These are phyloP conservation scores for Crocuta crocuta DNA, from an alignment of 2,113 vertebrate species.

Conservation along the genomic window DNA sequence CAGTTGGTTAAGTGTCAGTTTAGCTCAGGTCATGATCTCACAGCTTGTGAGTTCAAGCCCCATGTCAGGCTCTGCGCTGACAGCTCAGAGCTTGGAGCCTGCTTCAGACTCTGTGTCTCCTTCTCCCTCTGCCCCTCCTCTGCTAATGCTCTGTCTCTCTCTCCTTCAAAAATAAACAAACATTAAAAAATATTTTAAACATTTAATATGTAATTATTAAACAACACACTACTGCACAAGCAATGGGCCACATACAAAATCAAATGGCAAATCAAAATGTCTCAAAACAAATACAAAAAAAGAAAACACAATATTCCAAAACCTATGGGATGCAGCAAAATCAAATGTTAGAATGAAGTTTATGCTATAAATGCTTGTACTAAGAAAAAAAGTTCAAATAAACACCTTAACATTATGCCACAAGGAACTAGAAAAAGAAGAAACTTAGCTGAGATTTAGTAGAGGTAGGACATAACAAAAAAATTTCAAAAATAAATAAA, in stretches of 20 bases:
- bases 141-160: no score
- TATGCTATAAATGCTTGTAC: not conserved
- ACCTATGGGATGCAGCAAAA: not conserved
- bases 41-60: no score
- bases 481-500: not conserved
- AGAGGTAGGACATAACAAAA: not conserved
- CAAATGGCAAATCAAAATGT: not conserved
- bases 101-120: no score
- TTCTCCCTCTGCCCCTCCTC: no score
- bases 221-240: not conserved
- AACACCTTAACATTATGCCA: not conserved
- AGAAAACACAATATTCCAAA: not conserved
- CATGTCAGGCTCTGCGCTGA: no score
- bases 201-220: not conserved
- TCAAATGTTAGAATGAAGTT: not conserved
- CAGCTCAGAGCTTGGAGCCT: no score
- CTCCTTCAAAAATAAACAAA: not conserved
- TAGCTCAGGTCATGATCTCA: no score
- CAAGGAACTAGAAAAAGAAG: not conserved
- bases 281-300: not conserved
- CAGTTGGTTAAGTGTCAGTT: no score
- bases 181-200: not conserved
- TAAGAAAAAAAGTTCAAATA: not conserved
- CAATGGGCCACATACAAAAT: not conserved
- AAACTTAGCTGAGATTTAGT: not conserved